These are phyloP conservation scores for Drosophila quasianomalipes DNA, from an alignment of 2,888 invertebrate genomes.

Conservation along the genomic window DNA sequence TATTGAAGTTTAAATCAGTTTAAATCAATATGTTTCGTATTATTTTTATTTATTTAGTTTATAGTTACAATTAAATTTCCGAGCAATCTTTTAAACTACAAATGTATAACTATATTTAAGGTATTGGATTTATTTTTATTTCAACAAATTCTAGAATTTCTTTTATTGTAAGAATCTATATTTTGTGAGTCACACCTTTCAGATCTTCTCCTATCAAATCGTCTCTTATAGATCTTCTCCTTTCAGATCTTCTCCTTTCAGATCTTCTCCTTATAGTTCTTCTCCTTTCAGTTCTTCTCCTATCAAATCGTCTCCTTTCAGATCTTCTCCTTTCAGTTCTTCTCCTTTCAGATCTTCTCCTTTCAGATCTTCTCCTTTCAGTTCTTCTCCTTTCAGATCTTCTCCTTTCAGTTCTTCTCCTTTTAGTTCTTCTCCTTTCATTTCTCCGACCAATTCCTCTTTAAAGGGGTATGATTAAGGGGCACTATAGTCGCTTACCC, in stretches of 20 bases:
- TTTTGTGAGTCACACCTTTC: neutral
- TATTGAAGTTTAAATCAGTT: neutral
- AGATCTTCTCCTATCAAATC: neutral
- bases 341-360: neutral
- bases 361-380: neutral
- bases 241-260: neutral
- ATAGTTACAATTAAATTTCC: neutral
- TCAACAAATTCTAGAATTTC: neutral
- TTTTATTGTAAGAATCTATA: neutral
- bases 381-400: neutral
- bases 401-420: neutral
- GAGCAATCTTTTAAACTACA: neutral
- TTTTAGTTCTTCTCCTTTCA: neutral
- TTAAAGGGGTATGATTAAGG: neutral
- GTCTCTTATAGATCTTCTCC: neutral
- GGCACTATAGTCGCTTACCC: neutral
- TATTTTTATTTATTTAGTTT: neutral
- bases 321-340: neutral
- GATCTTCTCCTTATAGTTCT: neutral
- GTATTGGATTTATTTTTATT: neutral
- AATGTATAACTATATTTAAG: neutral
- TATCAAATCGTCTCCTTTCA: neutral
- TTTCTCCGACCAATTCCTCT: conserved; percentile 11
- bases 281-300: neutral
- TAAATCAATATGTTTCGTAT: neutral